Conservation (phyloP, 2,888 invertebrate genomes). For the Archaeoteleia sp. region DNA sequence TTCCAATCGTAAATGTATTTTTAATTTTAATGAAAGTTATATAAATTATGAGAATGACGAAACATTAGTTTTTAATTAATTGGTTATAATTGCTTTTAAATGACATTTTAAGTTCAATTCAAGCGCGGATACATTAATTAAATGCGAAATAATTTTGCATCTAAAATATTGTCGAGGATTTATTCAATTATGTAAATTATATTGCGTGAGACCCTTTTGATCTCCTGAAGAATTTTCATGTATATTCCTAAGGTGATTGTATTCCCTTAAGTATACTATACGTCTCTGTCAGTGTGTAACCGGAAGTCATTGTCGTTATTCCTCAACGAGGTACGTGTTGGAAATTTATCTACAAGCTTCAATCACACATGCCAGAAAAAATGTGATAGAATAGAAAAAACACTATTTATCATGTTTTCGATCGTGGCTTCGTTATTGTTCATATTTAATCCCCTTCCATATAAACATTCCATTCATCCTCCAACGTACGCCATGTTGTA, state of each 20-base stretch:
- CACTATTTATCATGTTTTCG: slow-evolving; percentile 7
- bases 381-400: background rate
- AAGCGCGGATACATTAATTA: background rate
- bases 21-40: too few relatives aligned
- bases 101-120: background rate
- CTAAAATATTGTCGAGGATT: background rate
- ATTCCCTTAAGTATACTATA: slow-evolving; percentile 13
- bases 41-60: too few relatives aligned
- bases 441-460: background rate
- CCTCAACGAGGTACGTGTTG: slow-evolving; percentile 1
- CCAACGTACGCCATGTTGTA: too few relatives aligned
- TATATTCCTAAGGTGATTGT: slow-evolving; percentile 15
- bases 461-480: too few relatives aligned
- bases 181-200: slow-evolving; percentile 16
- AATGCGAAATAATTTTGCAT: background rate
- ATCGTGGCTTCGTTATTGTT: background rate
- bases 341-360: slow-evolving; percentile 15
- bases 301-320: slow-evolving; percentile 17
- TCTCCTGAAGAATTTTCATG: slow-evolving; percentile 13
- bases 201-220: slow-evolving; percentile 15
- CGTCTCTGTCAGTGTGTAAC: slow-evolving; percentile 15
- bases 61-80: too few relatives aligned
- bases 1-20: too few relatives aligned
- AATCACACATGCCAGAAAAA: slow-evolving; percentile 23
- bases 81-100: background rate